Evolutionary conservation across 2,888 invertebrate species (phyloP).

Genomic region (Hydrotaea diabolus): DNA sequence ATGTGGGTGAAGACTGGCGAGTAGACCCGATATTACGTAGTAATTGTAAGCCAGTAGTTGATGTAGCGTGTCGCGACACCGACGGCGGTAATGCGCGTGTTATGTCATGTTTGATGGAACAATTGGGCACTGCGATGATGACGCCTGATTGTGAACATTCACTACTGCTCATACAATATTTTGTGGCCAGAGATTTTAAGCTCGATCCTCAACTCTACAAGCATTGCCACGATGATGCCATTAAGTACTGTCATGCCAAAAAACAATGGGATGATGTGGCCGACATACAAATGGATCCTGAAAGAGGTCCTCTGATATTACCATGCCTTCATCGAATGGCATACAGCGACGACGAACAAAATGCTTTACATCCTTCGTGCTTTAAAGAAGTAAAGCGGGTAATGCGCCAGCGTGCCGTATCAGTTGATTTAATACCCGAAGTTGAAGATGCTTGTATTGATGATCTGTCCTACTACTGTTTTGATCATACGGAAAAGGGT

Average conservation of each 20-base stretch:
- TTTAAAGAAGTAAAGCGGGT: constrained; percentile 90
- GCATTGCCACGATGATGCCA: constrained; percentile 93
- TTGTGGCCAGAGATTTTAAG: constrained; percentile 96
- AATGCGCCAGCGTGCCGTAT: constrained; percentile 95
- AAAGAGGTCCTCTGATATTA: constrained; percentile 90
- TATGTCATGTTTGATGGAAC: constrained; percentile 96
- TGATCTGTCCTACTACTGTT: constrained; percentile 92
- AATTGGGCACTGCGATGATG: constrained; percentile 91
- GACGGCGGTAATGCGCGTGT: constrained; percentile 90
- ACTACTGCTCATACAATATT: constrained; percentile 97
- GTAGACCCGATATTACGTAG: constrained; percentile 94
- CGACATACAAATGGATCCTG: constrained; percentile 85
- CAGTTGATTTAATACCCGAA: constrained; percentile 96
- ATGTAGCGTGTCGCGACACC: constrained; percentile 87
- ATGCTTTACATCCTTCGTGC: constrained; percentile 84
- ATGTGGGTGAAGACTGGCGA: constrained; percentile 97
- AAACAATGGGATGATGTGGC: constrained; percentile 87
- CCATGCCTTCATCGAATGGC: constrained; percentile 93
- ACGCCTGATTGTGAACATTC: constrained; percentile 93
- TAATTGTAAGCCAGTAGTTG: constrained; percentile 93
- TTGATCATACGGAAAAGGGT: constrained; percentile 91
- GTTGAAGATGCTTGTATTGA: constrained; percentile 94
- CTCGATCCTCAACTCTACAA: constrained; percentile 93
- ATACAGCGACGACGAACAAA: constrained; percentile 81
- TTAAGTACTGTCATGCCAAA: constrained; percentile 89